These are phyloP conservation scores for Heliconius melpomene DNA, from an alignment of 1,140 invertebrate genomes.

Conservation along the genomic window DNA sequence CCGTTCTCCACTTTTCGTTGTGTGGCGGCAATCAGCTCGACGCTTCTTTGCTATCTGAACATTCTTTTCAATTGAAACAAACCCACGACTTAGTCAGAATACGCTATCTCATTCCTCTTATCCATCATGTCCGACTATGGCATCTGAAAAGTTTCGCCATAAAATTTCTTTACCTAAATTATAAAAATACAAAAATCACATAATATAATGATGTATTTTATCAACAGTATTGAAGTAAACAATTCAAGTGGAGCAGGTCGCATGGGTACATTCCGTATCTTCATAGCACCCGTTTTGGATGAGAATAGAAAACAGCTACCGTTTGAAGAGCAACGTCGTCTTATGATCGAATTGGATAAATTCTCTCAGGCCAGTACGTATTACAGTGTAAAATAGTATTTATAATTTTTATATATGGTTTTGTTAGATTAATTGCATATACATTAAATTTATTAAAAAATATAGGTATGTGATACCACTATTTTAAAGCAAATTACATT, in stretches of 20 bases:
- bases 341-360: conserved; percentile 91
- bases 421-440: no score
- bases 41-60: no score
- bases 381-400: background rate
- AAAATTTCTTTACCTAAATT: background rate
- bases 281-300: conserved; percentile 85
- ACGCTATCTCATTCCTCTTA: background rate
- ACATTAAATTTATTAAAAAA: no score
- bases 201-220: background rate
- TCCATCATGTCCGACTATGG: background rate
- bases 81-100: no score
- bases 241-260: background rate
- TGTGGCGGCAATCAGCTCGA: background rate
- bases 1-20: background rate
- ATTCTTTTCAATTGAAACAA: no score
- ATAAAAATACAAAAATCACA: no score
- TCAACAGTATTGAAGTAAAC: conserved; percentile 9
- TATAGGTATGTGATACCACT: no score
- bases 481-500: no score
- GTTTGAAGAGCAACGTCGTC: conserved; percentile 84
- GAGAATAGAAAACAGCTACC: conserved; percentile 85
- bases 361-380: conserved; percentile 75
- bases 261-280: conserved; percentile 13
- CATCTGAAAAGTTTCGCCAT: no score
- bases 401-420: background rate